Evolutionary conservation across 2,888 invertebrate species (phyloP).

Genomic region (Aricia artaxerxes): DNA sequence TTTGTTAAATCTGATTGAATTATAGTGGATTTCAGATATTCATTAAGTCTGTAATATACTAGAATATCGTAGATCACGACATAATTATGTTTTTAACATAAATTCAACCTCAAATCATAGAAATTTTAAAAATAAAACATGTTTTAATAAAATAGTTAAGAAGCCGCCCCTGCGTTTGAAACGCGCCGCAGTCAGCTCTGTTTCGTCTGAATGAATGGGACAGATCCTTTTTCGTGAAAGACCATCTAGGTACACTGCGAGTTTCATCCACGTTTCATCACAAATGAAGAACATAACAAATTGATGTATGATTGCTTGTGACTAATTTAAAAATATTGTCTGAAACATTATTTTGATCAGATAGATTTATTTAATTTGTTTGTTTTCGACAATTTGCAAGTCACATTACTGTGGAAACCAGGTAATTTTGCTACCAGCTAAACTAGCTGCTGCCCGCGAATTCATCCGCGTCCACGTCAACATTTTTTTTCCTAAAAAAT

Average conservation of each 20-base stretch:
- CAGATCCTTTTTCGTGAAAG: constrained; percentile 68
- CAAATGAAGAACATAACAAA: not conserved
- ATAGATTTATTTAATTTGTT: not conserved
- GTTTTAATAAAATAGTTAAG: constrained; percentile 22
- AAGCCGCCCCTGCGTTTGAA: constrained; percentile 53
- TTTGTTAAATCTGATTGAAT: no score
- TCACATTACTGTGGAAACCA: no score
- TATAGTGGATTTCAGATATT: no score
- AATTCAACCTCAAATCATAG: no score
- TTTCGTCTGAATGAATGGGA: constrained; percentile 68
- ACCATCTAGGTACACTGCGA: constrained; percentile 31
- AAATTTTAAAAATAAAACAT: not conserved
- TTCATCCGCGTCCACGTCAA: no score
- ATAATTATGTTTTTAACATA: no score
- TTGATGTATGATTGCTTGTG: not conserved
- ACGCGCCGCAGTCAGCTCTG: constrained; percentile 53
- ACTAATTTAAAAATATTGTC: not conserved
- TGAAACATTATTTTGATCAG: not conserved
- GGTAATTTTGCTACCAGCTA: no score
- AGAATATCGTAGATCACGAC: no score
- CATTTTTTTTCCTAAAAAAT: no score
- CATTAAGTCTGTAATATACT: no score
- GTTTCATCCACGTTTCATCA: constrained; percentile 4
- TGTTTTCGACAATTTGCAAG: no score
- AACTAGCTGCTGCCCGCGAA: no score